Percentiles rank a stretch among this genome's conserved stretches.
Conservation (phyloP, 2,113 vertebrate species). For the Heteronetta atricapilla region DNA sequence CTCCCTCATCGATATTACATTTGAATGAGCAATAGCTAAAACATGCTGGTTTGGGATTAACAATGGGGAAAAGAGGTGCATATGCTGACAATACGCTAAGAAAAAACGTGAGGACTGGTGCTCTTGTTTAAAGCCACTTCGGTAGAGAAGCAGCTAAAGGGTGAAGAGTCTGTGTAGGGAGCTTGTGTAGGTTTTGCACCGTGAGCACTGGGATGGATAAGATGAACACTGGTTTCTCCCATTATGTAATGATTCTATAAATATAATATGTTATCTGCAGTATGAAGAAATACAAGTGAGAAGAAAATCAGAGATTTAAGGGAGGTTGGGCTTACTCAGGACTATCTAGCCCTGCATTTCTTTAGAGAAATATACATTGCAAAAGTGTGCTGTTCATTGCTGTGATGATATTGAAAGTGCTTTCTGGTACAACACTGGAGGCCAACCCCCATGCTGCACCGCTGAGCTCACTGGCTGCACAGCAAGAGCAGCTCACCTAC, state of each 20-base stretch:
- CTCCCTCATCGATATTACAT: background rate
- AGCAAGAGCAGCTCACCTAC: background rate
- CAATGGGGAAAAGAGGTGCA: background rate
- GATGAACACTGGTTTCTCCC: no score
- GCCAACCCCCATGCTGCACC: fast-evolving
- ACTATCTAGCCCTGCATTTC: background rate
- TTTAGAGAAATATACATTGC: background rate
- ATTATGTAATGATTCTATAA: no score
- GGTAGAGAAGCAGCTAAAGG: background rate
- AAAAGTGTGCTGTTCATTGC: background rate
- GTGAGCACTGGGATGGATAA: background rate
- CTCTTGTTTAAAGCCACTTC: background rate
- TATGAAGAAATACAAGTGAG: background rate
- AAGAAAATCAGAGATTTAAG: background rate
- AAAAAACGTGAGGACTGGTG: background rate
- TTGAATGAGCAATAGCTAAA: background rate
- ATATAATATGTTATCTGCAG: background rate
- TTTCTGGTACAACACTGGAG: background rate
- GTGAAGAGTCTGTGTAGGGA: background rate
- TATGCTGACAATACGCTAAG: background rate
- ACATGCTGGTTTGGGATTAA: background rate
- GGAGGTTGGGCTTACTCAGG: background rate
- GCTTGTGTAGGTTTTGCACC: background rate
- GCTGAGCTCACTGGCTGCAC: fast-evolving
- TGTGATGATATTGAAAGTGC: background rate